phyloP scores from a whole-genome alignment of 2,113 vertebrate species.

The Mus spicilegus region DNA sequence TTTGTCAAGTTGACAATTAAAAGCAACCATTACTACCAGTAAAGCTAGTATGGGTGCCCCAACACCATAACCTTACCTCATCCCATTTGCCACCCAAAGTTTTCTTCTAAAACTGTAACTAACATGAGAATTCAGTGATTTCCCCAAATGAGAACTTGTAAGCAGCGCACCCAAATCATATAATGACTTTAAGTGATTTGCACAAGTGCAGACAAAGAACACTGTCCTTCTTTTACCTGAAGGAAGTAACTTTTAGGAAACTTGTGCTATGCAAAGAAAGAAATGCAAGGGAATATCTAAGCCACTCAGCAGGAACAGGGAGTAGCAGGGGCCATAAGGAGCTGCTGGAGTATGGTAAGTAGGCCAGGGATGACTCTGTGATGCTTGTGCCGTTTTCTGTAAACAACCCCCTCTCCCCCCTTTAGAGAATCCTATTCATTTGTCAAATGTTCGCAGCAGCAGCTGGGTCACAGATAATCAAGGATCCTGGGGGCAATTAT shows the following conservation, averaged over 20 bases:
- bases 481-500: slow-evolving; percentile 76
- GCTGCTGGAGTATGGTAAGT: slow-evolving; percentile 49
- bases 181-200: not conserved
- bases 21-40: no score
- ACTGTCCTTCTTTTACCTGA: not conserved
- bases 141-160: not conserved
- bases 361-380: slow-evolving; percentile 16
- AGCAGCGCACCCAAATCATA: not conserved
- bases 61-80: not conserved
- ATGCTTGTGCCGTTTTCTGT: slow-evolving; percentile 1
- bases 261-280: not conserved
- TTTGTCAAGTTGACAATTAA: not conserved
- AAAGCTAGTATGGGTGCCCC: not conserved
- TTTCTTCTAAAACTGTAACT: not conserved
- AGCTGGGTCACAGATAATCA: slow-evolving; percentile 79
- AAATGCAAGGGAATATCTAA: not conserved
- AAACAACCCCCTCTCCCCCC: slow-evolving; percentile 19
- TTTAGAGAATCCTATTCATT: slow-evolving; percentile 53
- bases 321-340: not conserved
- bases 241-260: not conserved
- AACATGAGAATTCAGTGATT: not conserved
- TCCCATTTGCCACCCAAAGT: not conserved
- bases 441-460: slow-evolving; percentile 70
- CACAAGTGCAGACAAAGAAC: not conserved
- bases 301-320: not conserved